Evolutionary conservation across 2,888 invertebrate species (phyloP).

Genomic region (Suillia variegata): DNA sequence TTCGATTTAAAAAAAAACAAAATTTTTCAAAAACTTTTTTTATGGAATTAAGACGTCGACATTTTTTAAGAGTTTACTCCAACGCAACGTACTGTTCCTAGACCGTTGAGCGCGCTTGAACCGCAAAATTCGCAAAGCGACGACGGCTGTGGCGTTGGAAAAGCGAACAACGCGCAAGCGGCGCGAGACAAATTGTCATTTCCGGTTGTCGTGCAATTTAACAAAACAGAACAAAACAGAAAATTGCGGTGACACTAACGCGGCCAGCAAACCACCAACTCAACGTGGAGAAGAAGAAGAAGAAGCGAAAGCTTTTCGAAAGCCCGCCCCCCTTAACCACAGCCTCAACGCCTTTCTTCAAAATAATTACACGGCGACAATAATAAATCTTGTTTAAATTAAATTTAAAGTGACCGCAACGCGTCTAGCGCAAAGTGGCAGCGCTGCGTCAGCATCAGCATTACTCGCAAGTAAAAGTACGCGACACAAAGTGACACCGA

Average conservation of each 20-base stretch:
- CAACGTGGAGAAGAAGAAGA: neutral
- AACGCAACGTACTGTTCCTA: too few relatives aligned
- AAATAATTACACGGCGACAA: slow-evolving; percentile 18
- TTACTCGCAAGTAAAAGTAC: too few relatives aligned
- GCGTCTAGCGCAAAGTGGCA: neutral
- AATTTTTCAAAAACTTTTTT: too few relatives aligned
- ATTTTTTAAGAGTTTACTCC: too few relatives aligned
- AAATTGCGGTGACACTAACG: neutral
- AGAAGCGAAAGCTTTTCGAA: neutral
- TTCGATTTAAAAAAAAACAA: too few relatives aligned
- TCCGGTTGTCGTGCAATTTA: slow-evolving; percentile 25
- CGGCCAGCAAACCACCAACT: too few relatives aligned
- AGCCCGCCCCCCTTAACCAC: neutral
- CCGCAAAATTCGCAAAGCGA: too few relatives aligned
- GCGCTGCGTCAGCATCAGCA: too few relatives aligned
- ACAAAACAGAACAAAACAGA: neutral
- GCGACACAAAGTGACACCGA: neutral
- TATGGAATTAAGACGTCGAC: too few relatives aligned
- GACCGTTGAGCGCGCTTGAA: too few relatives aligned
- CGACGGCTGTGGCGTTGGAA: too few relatives aligned
- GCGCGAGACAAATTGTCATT: slow-evolving; percentile 46
- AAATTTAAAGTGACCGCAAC: slow-evolving; percentile 17
- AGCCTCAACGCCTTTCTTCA: too few relatives aligned
- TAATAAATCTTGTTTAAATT: slow-evolving; percentile 26
- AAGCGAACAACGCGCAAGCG: slow-evolving; percentile 13